These are phyloP conservation scores for Spatulosminthurus flaviceps DNA, from an alignment of 2,888 invertebrate species.

Conservation along the genomic window DNA sequence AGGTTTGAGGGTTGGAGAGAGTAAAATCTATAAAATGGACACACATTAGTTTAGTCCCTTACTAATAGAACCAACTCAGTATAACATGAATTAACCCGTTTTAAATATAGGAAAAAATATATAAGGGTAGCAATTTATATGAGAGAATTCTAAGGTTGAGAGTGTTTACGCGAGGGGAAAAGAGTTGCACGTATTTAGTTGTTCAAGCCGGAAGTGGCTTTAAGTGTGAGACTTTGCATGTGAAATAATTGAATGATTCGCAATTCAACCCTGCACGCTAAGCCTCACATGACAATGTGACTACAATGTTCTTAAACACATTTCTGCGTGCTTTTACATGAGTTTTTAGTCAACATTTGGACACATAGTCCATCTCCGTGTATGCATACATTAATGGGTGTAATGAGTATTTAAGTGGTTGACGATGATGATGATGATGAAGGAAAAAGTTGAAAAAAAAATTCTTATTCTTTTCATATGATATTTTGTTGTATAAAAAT, in stretches of 20 bases:
- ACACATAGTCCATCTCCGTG: slow-evolving; percentile 28
- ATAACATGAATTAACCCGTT: slow-evolving; percentile 9
- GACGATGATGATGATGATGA: slow-evolving; percentile 18
- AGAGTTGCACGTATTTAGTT: slow-evolving; percentile 34
- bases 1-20: slow-evolving; percentile 7
- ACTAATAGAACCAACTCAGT: background rate
- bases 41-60: slow-evolving; percentile 23
- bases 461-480: background rate
- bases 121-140: background rate
- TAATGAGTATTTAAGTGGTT: slow-evolving; percentile 43
- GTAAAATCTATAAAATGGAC: slow-evolving; percentile 15
- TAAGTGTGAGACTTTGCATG: slow-evolving; percentile 64
- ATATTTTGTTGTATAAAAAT: background rate
- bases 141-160: background rate
- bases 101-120: background rate
- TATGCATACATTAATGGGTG: slow-evolving; percentile 30
- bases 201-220: slow-evolving; percentile 60
- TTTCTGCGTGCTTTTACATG: slow-evolving; percentile 48
- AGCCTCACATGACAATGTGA: slow-evolving; percentile 61
- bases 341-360: slow-evolving; percentile 27
- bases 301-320: slow-evolving; percentile 60
- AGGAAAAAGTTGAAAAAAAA: background rate
- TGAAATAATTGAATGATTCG: slow-evolving; percentile 64
- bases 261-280: slow-evolving; percentile 56
- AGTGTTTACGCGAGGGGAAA: slow-evolving; percentile 47